A percentile compares a stretch with the other conserved stretches of the same genome.
Evolutionary conservation across 64 coral and sea anemone species (phyloP).

Genomic region (Cladopsammia gracilis): DNA sequence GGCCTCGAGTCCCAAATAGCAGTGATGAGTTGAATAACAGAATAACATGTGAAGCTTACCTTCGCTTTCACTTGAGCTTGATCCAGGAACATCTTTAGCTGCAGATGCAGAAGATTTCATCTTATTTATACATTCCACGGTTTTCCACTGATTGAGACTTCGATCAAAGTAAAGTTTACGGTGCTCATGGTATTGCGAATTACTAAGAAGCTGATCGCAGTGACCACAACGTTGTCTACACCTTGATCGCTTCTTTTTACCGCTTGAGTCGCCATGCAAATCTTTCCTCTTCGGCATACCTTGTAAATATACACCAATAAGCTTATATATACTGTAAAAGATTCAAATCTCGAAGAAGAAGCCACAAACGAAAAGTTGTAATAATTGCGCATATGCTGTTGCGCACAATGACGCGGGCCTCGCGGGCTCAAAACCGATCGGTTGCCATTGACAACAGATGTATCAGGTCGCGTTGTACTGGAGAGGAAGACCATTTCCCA

Average conservation of each 20-base stretch:
- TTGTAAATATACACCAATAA: too few relatives aligned
- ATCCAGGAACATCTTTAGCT: slow-evolving; percentile 52
- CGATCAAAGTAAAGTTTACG: slow-evolving; percentile 38
- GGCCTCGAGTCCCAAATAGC: too few relatives aligned
- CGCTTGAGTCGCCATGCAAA: not conserved
- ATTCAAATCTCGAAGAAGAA: too few relatives aligned
- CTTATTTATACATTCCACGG: slow-evolving; percentile 19
- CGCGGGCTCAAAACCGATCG: too few relatives aligned
- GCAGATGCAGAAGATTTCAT: slow-evolving; percentile 2
- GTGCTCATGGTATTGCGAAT: slow-evolving; percentile 59
- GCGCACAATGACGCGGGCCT: too few relatives aligned
- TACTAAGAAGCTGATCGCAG: slow-evolving; percentile 28
- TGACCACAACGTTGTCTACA: slow-evolving; percentile 15
- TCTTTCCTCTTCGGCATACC: not conserved
- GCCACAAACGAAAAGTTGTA: too few relatives aligned
- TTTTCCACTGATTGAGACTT: slow-evolving; percentile 61
- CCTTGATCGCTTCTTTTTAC: not conserved
- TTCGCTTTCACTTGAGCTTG: slow-evolving; percentile 51
- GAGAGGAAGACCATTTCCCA: too few relatives aligned
- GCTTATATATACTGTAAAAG: too few relatives aligned
- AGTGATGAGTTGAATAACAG: too few relatives aligned
- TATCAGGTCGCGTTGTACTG: too few relatives aligned
- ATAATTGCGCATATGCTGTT: too few relatives aligned
- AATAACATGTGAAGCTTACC: not conserved
- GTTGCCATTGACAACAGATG: too few relatives aligned